These are phyloP conservation scores for Chiloscyllium plagiosum DNA, from an alignment of 2,113 vertebrate genomes.

Conservation along the genomic window DNA sequence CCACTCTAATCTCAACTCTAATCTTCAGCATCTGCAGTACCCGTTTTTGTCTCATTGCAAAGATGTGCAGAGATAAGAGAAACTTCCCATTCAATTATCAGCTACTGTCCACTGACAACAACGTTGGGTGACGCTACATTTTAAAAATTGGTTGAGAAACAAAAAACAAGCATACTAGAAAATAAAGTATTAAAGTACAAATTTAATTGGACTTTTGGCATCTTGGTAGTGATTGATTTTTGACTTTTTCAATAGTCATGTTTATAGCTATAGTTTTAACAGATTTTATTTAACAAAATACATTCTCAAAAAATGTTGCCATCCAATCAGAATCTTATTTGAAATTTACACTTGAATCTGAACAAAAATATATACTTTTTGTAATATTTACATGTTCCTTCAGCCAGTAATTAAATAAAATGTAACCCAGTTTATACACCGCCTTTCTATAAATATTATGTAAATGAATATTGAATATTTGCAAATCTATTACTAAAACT, in stretches of 20 bases:
- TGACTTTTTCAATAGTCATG: not conserved
- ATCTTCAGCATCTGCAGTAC: too few species aligned
- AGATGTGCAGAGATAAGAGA: not conserved
- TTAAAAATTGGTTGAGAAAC: not conserved
- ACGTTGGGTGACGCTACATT: not conserved
- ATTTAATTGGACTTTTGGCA: not conserved
- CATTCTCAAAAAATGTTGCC: not conserved
- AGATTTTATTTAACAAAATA: not conserved
- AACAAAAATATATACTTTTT: conserved; percentile 30
- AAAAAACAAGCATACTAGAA: not conserved
- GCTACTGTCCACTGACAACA: not conserved
- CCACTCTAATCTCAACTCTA: too few species aligned
- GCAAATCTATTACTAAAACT: not conserved
- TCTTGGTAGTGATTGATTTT: not conserved
- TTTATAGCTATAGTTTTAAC: not conserved
- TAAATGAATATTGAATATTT: not conserved
- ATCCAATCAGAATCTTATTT: not conserved
- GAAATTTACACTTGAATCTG: not conserved
- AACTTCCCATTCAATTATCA: not conserved
- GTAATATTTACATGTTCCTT: conserved; percentile 5
- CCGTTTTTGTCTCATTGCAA: not conserved
- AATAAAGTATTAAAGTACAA: not conserved
- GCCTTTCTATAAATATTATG: not conserved
- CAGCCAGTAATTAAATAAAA: conserved; percentile 18
- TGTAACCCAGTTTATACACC: conserved; percentile 1